Conservation (phyloP, 2,888 invertebrate genomes). For the Tipula lateralis region DNA sequence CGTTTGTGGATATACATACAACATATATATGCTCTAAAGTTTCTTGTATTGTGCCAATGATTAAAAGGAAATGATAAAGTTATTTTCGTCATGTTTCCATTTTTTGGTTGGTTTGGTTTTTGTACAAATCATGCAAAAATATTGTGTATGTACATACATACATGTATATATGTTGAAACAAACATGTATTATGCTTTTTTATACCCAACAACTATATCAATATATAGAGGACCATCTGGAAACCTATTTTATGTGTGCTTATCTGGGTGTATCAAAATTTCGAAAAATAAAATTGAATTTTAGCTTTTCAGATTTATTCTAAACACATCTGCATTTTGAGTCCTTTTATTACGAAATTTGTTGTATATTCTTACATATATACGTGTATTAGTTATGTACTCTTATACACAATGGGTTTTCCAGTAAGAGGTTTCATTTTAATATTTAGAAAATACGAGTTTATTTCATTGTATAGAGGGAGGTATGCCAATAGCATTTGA, state of each 20-base stretch:
- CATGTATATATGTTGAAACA: background rate
- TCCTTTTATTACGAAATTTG: background rate
- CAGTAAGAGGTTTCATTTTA: too few relatives aligned
- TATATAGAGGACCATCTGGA: background rate
- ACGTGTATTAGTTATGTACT: too few relatives aligned
- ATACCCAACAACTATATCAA: background rate
- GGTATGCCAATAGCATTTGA: too few relatives aligned
- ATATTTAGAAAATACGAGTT: too few relatives aligned
- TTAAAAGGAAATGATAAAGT: conserved; percentile 19
- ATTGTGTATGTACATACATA: background rate
- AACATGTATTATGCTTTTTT: background rate
- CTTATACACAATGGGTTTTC: too few relatives aligned
- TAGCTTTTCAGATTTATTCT: conserved; percentile 30
- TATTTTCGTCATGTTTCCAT: background rate
- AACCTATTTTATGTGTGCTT: background rate
- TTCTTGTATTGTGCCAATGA: background rate
- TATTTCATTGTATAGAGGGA: too few relatives aligned
- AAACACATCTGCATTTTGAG: conserved; percentile 27
- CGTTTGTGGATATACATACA: background rate
- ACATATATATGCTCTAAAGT: background rate
- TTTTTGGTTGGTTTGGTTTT: background rate
- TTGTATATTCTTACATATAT: too few relatives aligned
- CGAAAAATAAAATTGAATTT: conserved; percentile 32
- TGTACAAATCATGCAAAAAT: conserved; percentile 6
- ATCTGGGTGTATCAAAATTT: conserved; percentile 30